Percentiles rank a stretch among this genome's conserved stretches.
phyloP scores from a whole-genome alignment of 2,888 invertebrate species.

The Zonitis immaculata region DNA sequence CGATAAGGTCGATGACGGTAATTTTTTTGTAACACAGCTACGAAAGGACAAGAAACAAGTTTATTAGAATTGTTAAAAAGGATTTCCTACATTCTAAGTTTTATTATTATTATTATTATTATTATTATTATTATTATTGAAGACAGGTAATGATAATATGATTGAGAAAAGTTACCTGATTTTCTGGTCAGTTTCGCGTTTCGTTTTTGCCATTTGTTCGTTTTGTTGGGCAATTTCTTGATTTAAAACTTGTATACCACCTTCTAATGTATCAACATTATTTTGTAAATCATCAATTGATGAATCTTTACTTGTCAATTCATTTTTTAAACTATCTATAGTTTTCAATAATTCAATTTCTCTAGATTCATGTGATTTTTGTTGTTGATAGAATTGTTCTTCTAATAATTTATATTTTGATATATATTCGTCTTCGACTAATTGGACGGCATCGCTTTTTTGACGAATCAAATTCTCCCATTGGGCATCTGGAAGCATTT shows the following conservation, averaged over 20 bases:
- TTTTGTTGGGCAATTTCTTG: conserved; percentile 46
- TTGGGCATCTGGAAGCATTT: conserved; percentile 56
- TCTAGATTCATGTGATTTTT: conserved; percentile 44
- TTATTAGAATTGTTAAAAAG: conserved; percentile 7
- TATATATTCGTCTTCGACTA: conserved; percentile 59
- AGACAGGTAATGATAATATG: neutral
- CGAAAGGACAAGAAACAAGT: conserved; percentile 22
- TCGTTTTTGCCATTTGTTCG: conserved; percentile 40
- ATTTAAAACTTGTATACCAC: conserved; percentile 48
- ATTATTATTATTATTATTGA: neutral
- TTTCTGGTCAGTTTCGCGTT: conserved; percentile 44
- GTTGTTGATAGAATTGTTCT: conserved; percentile 47
- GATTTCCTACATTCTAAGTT: neutral
- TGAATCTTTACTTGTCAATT: conserved; percentile 42
- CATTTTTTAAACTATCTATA: conserved; percentile 46
- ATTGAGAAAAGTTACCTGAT: conserved; percentile 46
- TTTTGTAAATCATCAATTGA: conserved; percentile 47
- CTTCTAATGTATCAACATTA: conserved; percentile 48
- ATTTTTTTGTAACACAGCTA: conserved; percentile 36
- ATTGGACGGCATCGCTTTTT: conserved; percentile 57
- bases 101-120: neutral
- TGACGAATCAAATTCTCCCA: conserved; percentile 61
- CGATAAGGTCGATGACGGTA: conserved; percentile 27
- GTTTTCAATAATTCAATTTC: conserved; percentile 47
- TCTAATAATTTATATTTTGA: conserved; percentile 49